A percentile compares a stretch with the other conserved stretches of the same genome.
These are phyloP conservation scores for Ivindomyrus marchei DNA, from an alignment of 2,113 vertebrate genomes.

Conservation along the genomic window DNA sequence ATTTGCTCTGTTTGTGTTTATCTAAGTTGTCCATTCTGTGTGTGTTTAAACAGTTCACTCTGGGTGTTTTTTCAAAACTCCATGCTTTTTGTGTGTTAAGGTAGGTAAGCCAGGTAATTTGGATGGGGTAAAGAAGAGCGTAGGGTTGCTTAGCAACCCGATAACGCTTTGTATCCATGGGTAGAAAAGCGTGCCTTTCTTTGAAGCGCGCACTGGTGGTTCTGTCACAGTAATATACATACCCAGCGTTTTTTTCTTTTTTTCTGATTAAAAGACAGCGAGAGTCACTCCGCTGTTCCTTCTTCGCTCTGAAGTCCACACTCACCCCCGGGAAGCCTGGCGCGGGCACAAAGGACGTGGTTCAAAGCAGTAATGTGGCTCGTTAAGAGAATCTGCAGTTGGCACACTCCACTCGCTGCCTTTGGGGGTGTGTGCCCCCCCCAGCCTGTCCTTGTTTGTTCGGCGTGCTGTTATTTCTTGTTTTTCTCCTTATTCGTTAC, in stretches of 20 bases:
- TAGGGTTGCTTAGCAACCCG: neutral
- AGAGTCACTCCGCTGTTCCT: neutral
- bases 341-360: neutral
- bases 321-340: neutral
- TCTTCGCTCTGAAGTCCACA: neutral
- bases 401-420: neutral
- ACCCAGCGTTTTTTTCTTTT: neutral
- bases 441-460: neutral
- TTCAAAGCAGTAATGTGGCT: constrained; percentile 3
- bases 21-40: neutral
- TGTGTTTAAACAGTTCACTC: neutral
- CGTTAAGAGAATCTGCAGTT: constrained; percentile 4
- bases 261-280: neutral
- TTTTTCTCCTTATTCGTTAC: neutral
- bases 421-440: neutral
- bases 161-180: neutral
- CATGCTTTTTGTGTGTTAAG: neutral
- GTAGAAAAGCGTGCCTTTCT: neutral
- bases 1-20: neutral
- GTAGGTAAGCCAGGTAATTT: too few species aligned
- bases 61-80: too few species aligned
- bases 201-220: neutral
- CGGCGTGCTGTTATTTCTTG: neutral
- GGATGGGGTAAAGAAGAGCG: neutral
- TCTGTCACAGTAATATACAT: neutral